These are phyloP conservation scores for Chloroceryle amazona DNA, from an alignment of 2,797 vertebrate species.

Conservation along the genomic window DNA sequence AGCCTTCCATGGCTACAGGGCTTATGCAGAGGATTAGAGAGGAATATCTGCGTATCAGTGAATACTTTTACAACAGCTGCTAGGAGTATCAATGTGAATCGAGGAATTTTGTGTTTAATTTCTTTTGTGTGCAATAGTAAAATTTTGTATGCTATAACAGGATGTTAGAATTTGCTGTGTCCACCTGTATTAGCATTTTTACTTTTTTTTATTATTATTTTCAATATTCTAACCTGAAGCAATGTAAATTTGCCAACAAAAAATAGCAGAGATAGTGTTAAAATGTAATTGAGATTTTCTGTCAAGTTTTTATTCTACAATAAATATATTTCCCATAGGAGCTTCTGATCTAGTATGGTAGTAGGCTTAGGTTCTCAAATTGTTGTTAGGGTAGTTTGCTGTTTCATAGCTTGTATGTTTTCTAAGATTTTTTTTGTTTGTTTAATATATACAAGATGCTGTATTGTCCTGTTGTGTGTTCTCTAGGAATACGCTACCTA, in stretches of 20 bases:
- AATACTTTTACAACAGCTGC: conserved; percentile 49
- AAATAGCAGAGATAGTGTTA: not conserved
- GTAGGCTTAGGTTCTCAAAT: not conserved
- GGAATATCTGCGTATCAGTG: conserved; percentile 27
- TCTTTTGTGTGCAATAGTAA: not conserved
- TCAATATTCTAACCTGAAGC: not conserved
- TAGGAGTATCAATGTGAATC: conserved; percentile 32
- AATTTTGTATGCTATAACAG: not conserved
- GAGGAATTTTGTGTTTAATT: conserved; percentile 58
- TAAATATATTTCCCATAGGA: not conserved
- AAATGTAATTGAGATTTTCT: conserved; percentile 10
- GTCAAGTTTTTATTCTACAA: not conserved
- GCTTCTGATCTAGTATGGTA: not conserved
- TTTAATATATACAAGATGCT: not conserved
- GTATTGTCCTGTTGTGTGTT: not conserved
- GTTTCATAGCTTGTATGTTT: not conserved
- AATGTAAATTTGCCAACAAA: not conserved
- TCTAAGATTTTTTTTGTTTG: not conserved
- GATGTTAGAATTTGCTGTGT: not conserved
- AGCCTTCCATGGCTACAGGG: conserved; percentile 57
- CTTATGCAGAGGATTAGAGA: conserved; percentile 56
- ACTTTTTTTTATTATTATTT: not conserved
- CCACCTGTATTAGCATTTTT: not conserved
- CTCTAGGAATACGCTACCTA: not conserved
- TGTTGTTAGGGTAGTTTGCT: not conserved